phyloP scores from a whole-genome alignment of 2,113 vertebrate genomes.

The Tauraco erythrolophus region DNA sequence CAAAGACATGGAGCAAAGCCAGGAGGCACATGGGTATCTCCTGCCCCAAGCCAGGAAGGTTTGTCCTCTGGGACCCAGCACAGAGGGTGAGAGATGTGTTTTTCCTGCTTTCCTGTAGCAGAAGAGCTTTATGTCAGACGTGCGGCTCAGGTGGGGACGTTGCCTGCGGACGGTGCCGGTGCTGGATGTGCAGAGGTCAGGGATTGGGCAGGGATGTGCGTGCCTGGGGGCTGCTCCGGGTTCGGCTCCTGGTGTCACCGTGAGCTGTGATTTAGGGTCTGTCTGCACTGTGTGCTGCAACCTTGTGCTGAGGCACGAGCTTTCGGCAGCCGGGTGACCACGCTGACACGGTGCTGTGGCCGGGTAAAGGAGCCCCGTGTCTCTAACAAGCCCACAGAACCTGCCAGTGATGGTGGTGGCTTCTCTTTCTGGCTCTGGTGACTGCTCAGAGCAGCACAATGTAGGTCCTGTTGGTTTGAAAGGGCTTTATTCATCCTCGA shows the following conservation, averaged over 20 bases:
- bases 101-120: not conserved
- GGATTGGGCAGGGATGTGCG: fast-evolving
- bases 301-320: not conserved
- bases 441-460: not conserved
- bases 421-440: not conserved
- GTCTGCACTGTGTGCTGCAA: fast-evolving
- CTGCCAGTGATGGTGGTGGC: not conserved
- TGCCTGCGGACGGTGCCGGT: fast-evolving
- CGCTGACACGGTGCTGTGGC: not conserved
- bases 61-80: not conserved
- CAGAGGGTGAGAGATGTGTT: not conserved
- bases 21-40: not conserved
- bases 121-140: too few species aligned
- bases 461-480: not conserved
- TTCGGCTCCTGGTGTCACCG: fast-evolving
- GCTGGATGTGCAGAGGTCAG: not conserved
- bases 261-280: not conserved
- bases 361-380: not conserved
- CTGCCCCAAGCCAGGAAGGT: not conserved
- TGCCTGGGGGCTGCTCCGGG: not conserved
- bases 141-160: not conserved
- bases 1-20: not conserved
- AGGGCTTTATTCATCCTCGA: not conserved
- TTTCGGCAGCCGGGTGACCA: not conserved
- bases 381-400: not conserved